Conservation (phyloP, 1,140 invertebrate species). For the Conopomorpha cramerella region DNA sequence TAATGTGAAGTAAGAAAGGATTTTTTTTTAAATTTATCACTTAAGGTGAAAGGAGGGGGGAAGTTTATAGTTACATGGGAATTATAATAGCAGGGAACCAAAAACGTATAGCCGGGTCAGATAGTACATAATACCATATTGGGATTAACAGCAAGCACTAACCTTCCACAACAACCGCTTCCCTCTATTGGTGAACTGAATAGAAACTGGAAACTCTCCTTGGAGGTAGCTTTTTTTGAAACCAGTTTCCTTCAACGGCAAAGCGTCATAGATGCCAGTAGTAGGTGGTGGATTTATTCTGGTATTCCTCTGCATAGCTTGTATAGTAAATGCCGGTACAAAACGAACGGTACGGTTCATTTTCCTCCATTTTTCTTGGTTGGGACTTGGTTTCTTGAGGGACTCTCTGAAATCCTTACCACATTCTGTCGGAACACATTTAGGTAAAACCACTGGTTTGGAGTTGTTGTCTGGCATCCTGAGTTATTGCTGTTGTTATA, state of each 20-base stretch:
- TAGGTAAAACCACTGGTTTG: conserved; percentile 34
- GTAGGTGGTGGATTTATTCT: conserved; percentile 70
- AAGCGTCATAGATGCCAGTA: conserved; percentile 59
- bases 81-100: too few relatives aligned
- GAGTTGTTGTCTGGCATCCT: too few relatives aligned
- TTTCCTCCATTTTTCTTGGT: conserved; percentile 34
- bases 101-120: too few relatives aligned
- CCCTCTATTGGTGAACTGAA: conserved; percentile 78
- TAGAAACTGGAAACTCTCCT: conserved; percentile 83
- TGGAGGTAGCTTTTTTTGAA: conserved; percentile 86
- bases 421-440: conserved; percentile 28
- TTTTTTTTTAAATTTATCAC: too few relatives aligned
- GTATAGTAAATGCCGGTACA: conserved; percentile 80
- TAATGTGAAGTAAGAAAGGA: too few relatives aligned
- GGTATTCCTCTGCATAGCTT: conserved; percentile 76
- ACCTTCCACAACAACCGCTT: conserved; percentile 88
- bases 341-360: too few relatives aligned
- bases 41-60: too few relatives aligned
- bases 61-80: too few relatives aligned
- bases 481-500: too few relatives aligned
- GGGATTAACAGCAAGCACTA: too few relatives aligned
- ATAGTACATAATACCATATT: too few relatives aligned
- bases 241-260: conserved; percentile 65
- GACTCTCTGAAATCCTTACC: conserved; percentile 40
- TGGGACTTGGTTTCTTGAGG: conserved; percentile 36